Evolutionary conservation across 2,797 vertebrate genomes (phyloP).

Genomic region (Pelobates cultripes): DNA sequence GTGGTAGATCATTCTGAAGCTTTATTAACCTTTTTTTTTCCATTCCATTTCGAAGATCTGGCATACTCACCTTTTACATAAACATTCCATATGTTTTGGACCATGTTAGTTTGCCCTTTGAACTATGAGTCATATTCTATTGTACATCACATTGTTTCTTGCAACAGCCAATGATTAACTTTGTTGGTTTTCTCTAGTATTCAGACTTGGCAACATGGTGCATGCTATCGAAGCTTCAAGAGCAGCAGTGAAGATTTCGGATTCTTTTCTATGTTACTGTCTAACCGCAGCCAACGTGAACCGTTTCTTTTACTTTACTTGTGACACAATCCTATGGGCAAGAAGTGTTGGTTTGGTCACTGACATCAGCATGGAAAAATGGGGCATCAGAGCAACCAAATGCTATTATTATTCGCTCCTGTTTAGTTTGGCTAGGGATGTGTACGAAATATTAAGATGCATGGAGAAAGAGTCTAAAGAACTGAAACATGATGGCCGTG

Average conservation of each 20-base stretch:
- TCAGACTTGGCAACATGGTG: conserved; percentile 87
- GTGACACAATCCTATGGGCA: conserved; percentile 87
- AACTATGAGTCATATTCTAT: not conserved
- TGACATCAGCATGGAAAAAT: conserved; percentile 76
- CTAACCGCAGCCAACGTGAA: conserved; percentile 83
- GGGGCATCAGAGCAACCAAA: conserved; percentile 78
- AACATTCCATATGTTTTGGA: not conserved
- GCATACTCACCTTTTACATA: too few species aligned
- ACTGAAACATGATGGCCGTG: conserved; percentile 60
- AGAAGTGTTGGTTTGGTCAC: conserved; percentile 74
- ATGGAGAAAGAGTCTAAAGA: conserved; percentile 72
- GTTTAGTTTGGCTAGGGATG: conserved; percentile 79
- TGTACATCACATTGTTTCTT: not conserved
- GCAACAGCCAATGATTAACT: conserved; percentile 3
- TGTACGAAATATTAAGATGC: conserved; percentile 78
- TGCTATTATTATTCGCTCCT: conserved; percentile 84
- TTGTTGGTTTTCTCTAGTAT: conserved; percentile 78
- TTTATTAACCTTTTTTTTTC: not conserved
- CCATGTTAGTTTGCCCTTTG: not conserved
- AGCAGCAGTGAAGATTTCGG: conserved; percentile 73
- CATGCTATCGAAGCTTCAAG: conserved; percentile 84
- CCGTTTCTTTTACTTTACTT: conserved; percentile 87
- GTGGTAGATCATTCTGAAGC: not conserved
- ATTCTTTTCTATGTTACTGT: conserved; percentile 81
- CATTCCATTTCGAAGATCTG: not conserved